phyloP scores from a whole-genome alignment of 2,888 invertebrate species.

The Adelognathus sp. region DNA sequence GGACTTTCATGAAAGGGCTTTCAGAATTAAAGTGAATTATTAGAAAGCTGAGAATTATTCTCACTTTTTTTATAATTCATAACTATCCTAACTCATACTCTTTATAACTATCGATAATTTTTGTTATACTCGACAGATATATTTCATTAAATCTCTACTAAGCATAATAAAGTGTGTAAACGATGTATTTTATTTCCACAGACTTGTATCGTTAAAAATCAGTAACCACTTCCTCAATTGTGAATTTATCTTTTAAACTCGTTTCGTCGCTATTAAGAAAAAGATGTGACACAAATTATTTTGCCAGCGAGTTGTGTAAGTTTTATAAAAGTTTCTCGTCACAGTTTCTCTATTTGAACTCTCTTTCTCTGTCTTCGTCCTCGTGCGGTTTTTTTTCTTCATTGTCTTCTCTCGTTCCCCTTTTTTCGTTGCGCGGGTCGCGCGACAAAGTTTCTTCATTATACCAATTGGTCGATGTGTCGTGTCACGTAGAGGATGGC shows the following conservation, averaged over 20 bases:
- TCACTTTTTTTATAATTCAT: no score
- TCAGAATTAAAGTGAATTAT: no score
- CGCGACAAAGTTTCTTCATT: conserved; percentile 69
- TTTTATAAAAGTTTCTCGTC: conserved; percentile 29
- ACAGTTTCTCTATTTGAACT: conserved; percentile 24
- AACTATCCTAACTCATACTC: no score
- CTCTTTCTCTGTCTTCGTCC: conserved; percentile 19
- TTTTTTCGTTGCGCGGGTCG: conserved; percentile 24
- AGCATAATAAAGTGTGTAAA: no score
- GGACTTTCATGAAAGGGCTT: no score
- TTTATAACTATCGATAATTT: no score
- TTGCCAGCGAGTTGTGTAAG: conserved; percentile 22
- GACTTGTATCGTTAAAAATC: not conserved
- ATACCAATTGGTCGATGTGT: conserved; percentile 68
- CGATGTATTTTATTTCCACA: no score
- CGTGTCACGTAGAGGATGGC: conserved; percentile 61
- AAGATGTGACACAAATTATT: conserved; percentile 28
- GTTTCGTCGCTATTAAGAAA: not conserved
- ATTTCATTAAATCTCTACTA: no score
- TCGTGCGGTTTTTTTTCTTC: conserved; percentile 52
- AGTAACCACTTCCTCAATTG: not conserved
- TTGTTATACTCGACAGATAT: no score
- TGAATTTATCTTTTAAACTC: not conserved
- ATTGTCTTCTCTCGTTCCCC: conserved; percentile 23
- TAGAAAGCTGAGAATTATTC: no score